Base-by-base conservation (phyloP, 2,113 vertebrate species). In the Helogale parvula region DNA sequence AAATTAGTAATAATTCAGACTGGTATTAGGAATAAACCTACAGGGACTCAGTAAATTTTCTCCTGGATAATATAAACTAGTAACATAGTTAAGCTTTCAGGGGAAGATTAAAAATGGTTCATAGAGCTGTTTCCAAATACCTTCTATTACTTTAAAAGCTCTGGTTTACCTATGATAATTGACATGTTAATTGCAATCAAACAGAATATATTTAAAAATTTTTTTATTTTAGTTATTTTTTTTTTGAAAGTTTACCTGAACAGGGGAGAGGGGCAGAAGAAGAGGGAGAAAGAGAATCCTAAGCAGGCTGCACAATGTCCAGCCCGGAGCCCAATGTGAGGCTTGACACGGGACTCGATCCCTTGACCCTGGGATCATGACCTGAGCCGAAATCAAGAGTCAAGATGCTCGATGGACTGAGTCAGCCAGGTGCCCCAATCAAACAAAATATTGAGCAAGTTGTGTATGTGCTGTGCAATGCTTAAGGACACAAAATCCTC, bases 1-100 rank as follows among this genome's bases (percentile, higher is more conserved):
- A 84, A 66, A 96, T 96, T 74, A 81, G 84, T 85, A 89, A 50
- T 71, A 94, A 90, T 94, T 80, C 29, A 90, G 71, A 77, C 9
- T 52, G 14, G 7, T 47, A 27, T n/a, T 60, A 76, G 82, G 27
- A 92, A 81, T n/a, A 77, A 45, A 93, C 71, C 87, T 88, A 77
- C 41, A 90, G 68, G 13, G 11, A 57, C 15, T 97, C 60, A 80
- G 68, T 54, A 92, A 16, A 79, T 71, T 83, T 97, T 90, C 35
- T 93, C 83, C 85, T 84, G 23, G 19, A 19, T 81, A n/a, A 69
- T 57, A 82, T 54, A 95, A 97, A 93, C 68, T 92, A 86, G 66
- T 41, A 35, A 68, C 31, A 63, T 23, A 38, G 80, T 33, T 77
- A 66, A 86, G 35, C 16, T 92, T 82, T 93, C 41, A 93, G 89